A percentile compares a stretch with the other conserved stretches of the same genome.
Evolutionary conservation across 2,113 vertebrate genomes (phyloP).

Genomic region (Mustelus asterias): DNA sequence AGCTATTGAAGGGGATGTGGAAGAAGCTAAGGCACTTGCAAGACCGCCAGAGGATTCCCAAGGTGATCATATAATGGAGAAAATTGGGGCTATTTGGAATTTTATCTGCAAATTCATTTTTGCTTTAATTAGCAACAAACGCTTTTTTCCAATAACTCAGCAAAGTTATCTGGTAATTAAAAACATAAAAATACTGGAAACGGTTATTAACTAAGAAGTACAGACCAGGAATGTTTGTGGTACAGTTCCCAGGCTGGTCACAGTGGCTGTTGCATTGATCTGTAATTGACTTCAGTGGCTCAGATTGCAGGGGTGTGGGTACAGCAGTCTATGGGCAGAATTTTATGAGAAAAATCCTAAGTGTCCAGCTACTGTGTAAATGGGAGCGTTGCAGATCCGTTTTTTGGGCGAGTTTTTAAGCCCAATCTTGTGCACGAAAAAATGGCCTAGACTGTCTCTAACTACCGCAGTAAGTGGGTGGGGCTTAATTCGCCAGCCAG

Average conservation of each 20-base stretch:
- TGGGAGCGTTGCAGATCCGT: too few relatives aligned
- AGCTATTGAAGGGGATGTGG: conserved; percentile 85
- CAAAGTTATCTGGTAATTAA: background rate
- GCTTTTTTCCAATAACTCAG: background rate
- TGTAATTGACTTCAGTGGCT: background rate
- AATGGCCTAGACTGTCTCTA: too few relatives aligned
- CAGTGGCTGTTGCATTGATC: background rate
- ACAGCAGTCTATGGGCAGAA: background rate
- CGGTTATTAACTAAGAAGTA: background rate
- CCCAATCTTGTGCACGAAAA: too few relatives aligned
- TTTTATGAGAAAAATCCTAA: too few relatives aligned
- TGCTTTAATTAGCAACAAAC: background rate
- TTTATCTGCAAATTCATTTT: background rate
- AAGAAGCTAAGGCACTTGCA: conserved; percentile 91
- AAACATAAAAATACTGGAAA: too few relatives aligned
- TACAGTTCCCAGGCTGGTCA: background rate
- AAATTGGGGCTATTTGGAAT: background rate
- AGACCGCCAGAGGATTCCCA: conserved; percentile 93
- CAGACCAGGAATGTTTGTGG: background rate
- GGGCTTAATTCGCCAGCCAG: too few relatives aligned
- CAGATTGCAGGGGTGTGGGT: background rate
- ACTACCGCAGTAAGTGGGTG: too few relatives aligned
- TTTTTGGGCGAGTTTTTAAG: too few relatives aligned
- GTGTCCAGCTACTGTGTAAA: too few relatives aligned
- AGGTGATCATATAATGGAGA: conserved; percentile 55